A percentile compares a stretch with the other conserved stretches of the same genome.
phyloP scores from a whole-genome alignment of 2,113 vertebrate species.

The Nothoprocta pentlandii region DNA sequence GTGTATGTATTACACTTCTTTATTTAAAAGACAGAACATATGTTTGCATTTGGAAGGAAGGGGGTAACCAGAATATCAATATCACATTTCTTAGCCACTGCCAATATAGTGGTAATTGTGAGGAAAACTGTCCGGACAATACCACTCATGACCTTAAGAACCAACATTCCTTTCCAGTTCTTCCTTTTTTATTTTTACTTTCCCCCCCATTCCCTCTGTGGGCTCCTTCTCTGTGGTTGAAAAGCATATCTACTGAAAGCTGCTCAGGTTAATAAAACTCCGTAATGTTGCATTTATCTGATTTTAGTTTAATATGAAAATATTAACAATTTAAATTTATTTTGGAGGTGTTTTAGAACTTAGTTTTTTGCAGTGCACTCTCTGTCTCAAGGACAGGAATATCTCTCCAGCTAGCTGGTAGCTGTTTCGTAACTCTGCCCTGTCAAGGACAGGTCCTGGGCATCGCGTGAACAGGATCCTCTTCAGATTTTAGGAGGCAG shows the following conservation, averaged over 20 bases:
- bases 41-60: conserved; percentile 25
- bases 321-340: neutral
- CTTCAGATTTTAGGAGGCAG: neutral
- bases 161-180: neutral
- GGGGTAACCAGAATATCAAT: neutral
- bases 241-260: neutral
- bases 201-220: neutral
- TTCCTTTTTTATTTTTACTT: neutral
- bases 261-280: neutral
- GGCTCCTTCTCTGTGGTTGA: neutral
- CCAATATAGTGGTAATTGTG: neutral
- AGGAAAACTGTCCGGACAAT: neutral
- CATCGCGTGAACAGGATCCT: no score
- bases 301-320: neutral
- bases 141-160: neutral
- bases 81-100: neutral
- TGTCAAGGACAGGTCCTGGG: accelerated
- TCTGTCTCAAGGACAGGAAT: neutral
- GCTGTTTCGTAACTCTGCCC: neutral
- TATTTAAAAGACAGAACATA: conserved; percentile 12
- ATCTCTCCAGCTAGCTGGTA: accelerated
- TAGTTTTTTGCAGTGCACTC: neutral
- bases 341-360: neutral
- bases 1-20: neutral
- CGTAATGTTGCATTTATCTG: neutral